Evolutionary conservation across 2,113 vertebrate species (phyloP).

Genomic region (Tachysurus vachellii): DNA sequence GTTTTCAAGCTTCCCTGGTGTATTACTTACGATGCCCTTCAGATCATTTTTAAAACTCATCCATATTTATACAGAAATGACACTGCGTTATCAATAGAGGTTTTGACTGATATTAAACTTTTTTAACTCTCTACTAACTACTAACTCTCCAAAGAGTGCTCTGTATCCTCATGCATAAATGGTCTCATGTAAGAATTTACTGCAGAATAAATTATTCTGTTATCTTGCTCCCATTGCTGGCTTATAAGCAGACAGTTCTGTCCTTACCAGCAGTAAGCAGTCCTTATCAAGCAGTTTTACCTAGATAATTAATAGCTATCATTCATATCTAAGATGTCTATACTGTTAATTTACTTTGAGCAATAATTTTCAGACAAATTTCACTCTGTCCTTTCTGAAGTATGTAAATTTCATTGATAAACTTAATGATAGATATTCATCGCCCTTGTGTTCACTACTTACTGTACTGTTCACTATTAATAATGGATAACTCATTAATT

Average conservation of each 20-base stretch:
- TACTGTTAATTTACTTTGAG: neutral
- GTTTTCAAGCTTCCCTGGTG: neutral
- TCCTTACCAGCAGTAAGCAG: neutral
- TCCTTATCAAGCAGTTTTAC: neutral
- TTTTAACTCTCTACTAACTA: neutral
- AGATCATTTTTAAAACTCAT: slow-evolving; percentile 17
- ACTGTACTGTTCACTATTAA: neutral
- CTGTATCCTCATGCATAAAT: neutral
- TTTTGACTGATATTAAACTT: slow-evolving; percentile 23
- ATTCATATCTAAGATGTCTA: neutral
- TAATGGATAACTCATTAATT: neutral
- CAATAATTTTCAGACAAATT: neutral
- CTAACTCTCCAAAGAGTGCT: neutral
- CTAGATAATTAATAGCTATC: neutral
- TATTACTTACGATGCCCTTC: neutral
- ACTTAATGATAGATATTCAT: neutral
- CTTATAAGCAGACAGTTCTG: neutral
- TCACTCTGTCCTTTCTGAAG: neutral
- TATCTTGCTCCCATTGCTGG: neutral
- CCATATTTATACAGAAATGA: neutral
- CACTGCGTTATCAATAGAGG: neutral
- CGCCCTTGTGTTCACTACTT: neutral
- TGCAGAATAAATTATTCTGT: neutral
- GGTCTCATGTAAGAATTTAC: neutral
- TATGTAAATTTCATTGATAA: neutral